These are phyloP conservation scores for Choristoneura fumiferana DNA, from an alignment of 1,140 invertebrate genomes.

Conservation along the genomic window DNA sequence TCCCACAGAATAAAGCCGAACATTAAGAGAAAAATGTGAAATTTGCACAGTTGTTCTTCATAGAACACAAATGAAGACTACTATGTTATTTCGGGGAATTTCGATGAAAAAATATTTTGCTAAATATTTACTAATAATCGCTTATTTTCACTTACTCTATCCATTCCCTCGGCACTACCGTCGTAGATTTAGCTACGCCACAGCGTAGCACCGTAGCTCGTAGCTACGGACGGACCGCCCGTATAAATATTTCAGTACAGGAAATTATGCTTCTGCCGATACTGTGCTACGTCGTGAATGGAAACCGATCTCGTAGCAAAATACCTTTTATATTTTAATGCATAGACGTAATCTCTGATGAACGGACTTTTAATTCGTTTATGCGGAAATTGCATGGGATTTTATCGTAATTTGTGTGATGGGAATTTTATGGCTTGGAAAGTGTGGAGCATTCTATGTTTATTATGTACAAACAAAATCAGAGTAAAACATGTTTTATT, in stretches of 20 bases:
- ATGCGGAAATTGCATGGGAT: conserved; percentile 1
- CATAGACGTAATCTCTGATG: conserved; percentile 3
- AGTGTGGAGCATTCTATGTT: too few species aligned
- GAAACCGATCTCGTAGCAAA: conserved; percentile 40
- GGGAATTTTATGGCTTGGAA: background rate
- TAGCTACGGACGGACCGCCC: conserved; percentile 41
- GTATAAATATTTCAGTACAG: conserved; percentile 75
- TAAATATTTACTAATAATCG: too few species aligned
- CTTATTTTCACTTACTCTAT: background rate
- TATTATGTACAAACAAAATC: too few species aligned
- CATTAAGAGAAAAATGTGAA: too few species aligned
- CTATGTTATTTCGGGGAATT: too few species aligned
- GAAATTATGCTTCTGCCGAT: conserved; percentile 71
- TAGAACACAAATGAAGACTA: too few species aligned
- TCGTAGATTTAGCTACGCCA: conserved; percentile 52
- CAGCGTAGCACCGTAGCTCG: conserved; percentile 50
- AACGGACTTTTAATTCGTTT: conserved; percentile 10
- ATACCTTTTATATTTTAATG: conserved; percentile 31
- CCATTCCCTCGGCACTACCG: conserved; percentile 21
- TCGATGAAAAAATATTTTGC: too few species aligned
- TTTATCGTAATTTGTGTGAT: background rate
- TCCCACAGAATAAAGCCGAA: too few species aligned
- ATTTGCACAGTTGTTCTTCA: too few species aligned
- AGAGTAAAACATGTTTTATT: too few species aligned
- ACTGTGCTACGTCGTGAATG: conserved; percentile 53